A percentile compares a stretch with the other conserved stretches of the same genome.
Evolutionary conservation across 2,113 vertebrate species (phyloP).

Genomic region (Rhabdornis inornatus): DNA sequence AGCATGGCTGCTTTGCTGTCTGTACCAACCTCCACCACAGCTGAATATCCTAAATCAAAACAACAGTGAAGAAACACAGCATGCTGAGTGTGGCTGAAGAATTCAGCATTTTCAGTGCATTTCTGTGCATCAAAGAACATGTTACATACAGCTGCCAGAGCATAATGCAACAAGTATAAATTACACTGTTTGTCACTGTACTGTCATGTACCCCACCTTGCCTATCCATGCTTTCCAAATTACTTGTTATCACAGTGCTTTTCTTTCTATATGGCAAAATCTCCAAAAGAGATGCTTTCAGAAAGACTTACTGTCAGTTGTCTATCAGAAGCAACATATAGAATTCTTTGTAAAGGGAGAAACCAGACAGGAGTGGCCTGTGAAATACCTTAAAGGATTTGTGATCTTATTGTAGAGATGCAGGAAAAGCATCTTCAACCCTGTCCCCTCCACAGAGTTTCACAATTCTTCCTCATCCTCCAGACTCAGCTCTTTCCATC

Average conservation of each 20-base stretch:
- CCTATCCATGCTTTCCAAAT: neutral
- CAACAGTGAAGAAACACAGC: neutral
- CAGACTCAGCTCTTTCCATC: neutral
- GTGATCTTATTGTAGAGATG: neutral
- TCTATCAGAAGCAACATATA: neutral
- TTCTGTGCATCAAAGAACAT: neutral
- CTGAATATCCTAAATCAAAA: slow-evolving; percentile 78
- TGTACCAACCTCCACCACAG: slow-evolving; percentile 86
- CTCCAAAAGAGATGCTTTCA: neutral
- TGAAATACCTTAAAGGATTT: neutral
- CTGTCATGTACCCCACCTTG: accelerated
- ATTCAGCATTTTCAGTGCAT: neutral
- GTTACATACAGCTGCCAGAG: neutral
- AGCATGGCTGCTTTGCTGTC: slow-evolving; percentile 85
- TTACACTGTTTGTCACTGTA: neutral
- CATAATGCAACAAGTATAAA: neutral
- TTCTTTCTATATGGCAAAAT: neutral
- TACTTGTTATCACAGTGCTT: neutral
- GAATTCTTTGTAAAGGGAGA: neutral
- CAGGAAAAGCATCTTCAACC: neutral
- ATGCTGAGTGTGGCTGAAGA: neutral
- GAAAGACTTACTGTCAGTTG: neutral
- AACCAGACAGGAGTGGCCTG: neutral
- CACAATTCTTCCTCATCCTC: neutral
- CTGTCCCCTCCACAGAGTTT: neutral